Conservation (phyloP, 2,888 invertebrate species). For the Trypoxylon attenuatum region DNA sequence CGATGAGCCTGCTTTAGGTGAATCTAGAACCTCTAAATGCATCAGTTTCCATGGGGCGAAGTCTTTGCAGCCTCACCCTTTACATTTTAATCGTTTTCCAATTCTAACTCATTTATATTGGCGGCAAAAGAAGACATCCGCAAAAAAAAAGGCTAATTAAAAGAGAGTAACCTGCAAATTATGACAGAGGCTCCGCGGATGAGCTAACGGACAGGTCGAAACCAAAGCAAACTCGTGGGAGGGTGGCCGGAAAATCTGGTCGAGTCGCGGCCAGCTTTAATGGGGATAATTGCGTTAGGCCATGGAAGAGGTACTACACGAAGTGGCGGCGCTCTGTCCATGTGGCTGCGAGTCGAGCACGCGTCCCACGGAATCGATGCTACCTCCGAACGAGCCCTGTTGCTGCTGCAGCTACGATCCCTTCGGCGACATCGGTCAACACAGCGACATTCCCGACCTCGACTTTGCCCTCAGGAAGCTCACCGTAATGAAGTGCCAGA, state of each 20-base stretch:
- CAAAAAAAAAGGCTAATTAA: conserved; percentile 3
- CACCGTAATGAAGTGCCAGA: conserved; percentile 68
- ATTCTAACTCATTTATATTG: conserved; percentile 27
- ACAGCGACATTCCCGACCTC: conserved; percentile 62
- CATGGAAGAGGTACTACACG: conserved; percentile 39
- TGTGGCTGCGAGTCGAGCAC: conserved; percentile 42
- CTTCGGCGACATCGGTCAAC: conserved; percentile 59
- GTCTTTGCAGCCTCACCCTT: too few species aligned
- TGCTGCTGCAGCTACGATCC: conserved; percentile 66
- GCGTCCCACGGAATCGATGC: conserved; percentile 34
- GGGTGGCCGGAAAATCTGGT: too few species aligned
- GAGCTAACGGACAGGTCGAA: not conserved
- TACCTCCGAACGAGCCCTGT: conserved; percentile 59
- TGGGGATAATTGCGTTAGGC: not conserved
- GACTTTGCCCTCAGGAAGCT: conserved; percentile 66
- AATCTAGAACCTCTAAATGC: too few species aligned
- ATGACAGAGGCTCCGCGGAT: too few species aligned
- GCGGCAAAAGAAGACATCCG: conserved; percentile 4
- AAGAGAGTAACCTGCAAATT: conserved; percentile 22
- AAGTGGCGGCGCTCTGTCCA: conserved; percentile 22
- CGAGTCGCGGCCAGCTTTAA: too few species aligned
- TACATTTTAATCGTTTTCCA: conserved; percentile 32
- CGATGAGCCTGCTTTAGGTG: too few species aligned
- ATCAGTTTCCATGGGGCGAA: too few species aligned
- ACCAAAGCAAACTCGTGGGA: not conserved